Evolutionary conservation across 2,113 vertebrate genomes (phyloP).

Genomic region (Phycodurus eques): DNA sequence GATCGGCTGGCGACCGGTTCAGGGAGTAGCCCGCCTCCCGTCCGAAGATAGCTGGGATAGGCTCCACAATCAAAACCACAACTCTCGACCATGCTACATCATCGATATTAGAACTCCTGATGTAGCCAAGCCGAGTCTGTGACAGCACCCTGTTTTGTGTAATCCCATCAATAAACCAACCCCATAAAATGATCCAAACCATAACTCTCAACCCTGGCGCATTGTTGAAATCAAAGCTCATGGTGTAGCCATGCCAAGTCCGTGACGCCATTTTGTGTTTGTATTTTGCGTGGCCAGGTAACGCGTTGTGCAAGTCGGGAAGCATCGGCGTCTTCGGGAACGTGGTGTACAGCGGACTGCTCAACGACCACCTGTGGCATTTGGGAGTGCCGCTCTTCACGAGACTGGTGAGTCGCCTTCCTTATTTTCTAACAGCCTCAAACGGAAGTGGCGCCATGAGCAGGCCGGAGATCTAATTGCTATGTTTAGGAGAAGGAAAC

Average conservation of each 20-base stretch:
- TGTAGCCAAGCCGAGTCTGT: too few relatives aligned
- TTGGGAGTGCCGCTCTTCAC: constrained; percentile 74
- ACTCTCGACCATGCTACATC: too few relatives aligned
- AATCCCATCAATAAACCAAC: too few relatives aligned
- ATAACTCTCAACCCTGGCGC: background rate
- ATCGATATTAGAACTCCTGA: too few relatives aligned
- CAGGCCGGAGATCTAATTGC: background rate
- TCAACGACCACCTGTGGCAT: constrained; percentile 73
- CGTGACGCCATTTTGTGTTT: constrained; percentile 39
- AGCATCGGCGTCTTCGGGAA: constrained; percentile 72
- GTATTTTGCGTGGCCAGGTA: constrained; percentile 57
- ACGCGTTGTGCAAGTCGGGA: constrained; percentile 73
- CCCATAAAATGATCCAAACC: background rate
- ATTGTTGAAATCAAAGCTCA: background rate
- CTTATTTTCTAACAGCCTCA: constrained; percentile 15
- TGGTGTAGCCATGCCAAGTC: background rate
- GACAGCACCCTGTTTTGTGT: too few relatives aligned
- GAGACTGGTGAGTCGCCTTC: constrained; percentile 64
- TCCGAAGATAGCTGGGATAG: too few relatives aligned
- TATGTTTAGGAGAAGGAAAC: background rate
- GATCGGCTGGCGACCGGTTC: too few relatives aligned
- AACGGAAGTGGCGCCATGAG: background rate
- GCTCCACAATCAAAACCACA: too few relatives aligned
- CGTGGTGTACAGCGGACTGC: constrained; percentile 70
- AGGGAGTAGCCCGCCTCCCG: too few relatives aligned